A percentile compares a stretch with the other conserved stretches of the same genome.
Evolutionary conservation across 2,797 vertebrate species (phyloP).

Genomic region (Falco peregrinus): DNA sequence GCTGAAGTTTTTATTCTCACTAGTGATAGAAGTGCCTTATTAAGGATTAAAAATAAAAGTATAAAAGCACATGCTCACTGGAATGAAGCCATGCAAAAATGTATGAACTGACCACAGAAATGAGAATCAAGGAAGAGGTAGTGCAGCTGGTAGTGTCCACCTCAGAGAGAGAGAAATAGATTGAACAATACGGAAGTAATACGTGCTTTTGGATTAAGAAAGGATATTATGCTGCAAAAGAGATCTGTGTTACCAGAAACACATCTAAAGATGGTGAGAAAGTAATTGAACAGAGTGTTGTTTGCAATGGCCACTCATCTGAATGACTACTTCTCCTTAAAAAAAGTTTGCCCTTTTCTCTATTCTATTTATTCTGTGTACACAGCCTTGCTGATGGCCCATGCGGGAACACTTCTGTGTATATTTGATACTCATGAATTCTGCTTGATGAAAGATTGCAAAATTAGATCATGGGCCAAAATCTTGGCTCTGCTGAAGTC

Average conservation of each 20-base stretch:
- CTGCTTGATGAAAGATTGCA: background rate
- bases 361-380: background rate
- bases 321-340: background rate
- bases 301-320: background rate
- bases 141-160: background rate
- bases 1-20: background rate
- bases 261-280: background rate
- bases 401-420: background rate
- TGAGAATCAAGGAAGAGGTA: fast-evolving
- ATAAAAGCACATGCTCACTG: background rate
- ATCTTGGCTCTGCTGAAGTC: background rate
- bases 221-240: background rate
- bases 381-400: background rate
- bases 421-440: background rate
- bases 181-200: background rate
- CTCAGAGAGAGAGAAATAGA: background rate
- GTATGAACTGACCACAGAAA: background rate
- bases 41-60: background rate
- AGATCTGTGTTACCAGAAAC: background rate
- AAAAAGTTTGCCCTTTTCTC: background rate
- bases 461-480: background rate
- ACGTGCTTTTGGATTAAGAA: background rate
- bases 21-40: background rate
- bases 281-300: background rate
- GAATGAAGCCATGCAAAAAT: background rate